These are phyloP conservation scores for Dinoponera quadriceps DNA, from an alignment of 1,140 invertebrate species.

Conservation along the genomic window DNA sequence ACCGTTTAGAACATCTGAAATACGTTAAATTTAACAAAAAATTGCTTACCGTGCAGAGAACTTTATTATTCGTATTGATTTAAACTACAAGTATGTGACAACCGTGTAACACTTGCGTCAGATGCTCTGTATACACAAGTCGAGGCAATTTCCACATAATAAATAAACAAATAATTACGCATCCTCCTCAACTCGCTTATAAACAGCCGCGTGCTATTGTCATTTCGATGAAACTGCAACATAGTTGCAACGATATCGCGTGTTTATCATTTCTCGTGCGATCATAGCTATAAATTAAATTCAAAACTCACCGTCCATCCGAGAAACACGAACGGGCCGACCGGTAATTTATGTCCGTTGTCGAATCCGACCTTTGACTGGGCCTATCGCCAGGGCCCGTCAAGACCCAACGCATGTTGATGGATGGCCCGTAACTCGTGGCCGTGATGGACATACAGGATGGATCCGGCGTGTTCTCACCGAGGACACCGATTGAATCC, in stretches of 20 bases:
- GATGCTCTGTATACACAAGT: too few species aligned
- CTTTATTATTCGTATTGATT: too few species aligned
- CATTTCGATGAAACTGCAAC: conserved; percentile 17
- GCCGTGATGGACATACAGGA: conserved; percentile 67
- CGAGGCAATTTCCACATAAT: too few species aligned
- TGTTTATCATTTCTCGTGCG: not conserved
- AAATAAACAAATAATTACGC: not conserved
- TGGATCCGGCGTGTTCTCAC: conserved; percentile 61
- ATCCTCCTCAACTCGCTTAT: not conserved
- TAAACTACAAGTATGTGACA: too few species aligned
- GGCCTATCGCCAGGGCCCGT: conserved; percentile 22
- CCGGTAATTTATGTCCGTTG: not conserved
- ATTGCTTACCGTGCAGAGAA: too few species aligned
- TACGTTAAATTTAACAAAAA: too few species aligned
- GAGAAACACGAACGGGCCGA: not conserved
- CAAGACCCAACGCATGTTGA: conserved; percentile 62
- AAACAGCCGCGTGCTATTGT: not conserved
- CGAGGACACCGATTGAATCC: conserved; percentile 74
- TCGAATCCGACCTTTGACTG: conserved; percentile 46
- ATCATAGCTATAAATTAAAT: conserved; percentile 7
- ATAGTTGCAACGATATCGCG: not conserved
- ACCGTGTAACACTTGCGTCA: too few species aligned
- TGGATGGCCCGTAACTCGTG: conserved; percentile 66
- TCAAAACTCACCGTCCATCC: not conserved
- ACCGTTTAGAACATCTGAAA: too few species aligned